Percentiles rank a stretch among this genome's conserved stretches.
Evolutionary conservation across 2,888 invertebrate genomes (phyloP).

Genomic region (Ypsolopha scabrella): DNA sequence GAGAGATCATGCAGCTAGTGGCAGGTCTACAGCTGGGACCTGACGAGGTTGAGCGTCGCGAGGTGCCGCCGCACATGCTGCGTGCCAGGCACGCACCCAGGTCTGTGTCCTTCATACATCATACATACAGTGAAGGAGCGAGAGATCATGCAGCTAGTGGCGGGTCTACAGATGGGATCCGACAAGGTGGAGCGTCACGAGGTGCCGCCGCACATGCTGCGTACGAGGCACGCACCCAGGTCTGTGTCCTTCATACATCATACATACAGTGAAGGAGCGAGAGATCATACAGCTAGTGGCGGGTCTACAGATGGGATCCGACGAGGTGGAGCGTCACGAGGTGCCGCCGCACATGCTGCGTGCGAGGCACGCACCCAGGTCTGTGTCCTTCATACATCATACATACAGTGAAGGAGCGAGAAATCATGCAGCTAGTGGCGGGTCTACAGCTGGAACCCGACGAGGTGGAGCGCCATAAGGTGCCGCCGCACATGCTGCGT

Average conservation of each 20-base stretch:
- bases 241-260: constrained; percentile 13
- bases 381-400: neutral
- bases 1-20: constrained; percentile 93
- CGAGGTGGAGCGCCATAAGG: too few relatives aligned
- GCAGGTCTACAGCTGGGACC: constrained; percentile 89
- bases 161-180: constrained; percentile 85
- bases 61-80: constrained; percentile 67
- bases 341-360: neutral
- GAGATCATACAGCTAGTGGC: constrained; percentile 95
- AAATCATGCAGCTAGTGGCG: constrained; percentile 93
- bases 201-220: constrained; percentile 71
- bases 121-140: constrained; percentile 74
- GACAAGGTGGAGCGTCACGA: constrained; percentile 74
- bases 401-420: constrained; percentile 76
- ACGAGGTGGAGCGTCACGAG: constrained; percentile 68
- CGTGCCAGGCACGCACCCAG: constrained; percentile 69
- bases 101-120: constrained; percentile 16
- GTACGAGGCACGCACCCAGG: constrained; percentile 70
- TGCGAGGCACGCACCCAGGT: neutral
- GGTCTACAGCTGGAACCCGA: constrained; percentile 87
- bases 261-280: constrained; percentile 74
- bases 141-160: constrained; percentile 93
- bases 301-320: constrained; percentile 83
- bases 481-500: constrained; percentile 64
- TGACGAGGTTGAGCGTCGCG: constrained; percentile 78